These are phyloP conservation scores for Cydia strobilella DNA, from an alignment of 1,140 invertebrate species.

Conservation along the genomic window DNA sequence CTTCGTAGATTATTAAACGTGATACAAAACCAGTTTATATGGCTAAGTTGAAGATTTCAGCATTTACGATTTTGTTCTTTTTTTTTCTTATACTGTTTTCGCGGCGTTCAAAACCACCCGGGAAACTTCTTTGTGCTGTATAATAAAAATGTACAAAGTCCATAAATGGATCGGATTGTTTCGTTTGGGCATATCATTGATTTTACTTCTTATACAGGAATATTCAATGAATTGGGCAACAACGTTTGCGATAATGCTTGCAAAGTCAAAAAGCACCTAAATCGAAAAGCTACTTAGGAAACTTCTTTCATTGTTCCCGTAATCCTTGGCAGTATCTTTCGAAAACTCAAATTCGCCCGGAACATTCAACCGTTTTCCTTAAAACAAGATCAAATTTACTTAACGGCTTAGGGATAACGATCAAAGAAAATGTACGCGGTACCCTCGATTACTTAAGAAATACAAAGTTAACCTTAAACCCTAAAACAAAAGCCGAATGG, in stretches of 20 bases:
- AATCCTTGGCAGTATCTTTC: slow-evolving; percentile 13
- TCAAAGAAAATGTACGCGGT: slow-evolving; percentile 35
- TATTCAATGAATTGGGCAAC: too few relatives aligned
- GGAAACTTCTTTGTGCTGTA: too few relatives aligned
- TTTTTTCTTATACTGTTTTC: too few relatives aligned
- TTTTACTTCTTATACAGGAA: too few relatives aligned
- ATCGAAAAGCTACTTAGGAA: background rate
- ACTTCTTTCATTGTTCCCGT: background rate
- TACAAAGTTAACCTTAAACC: slow-evolving; percentile 56
- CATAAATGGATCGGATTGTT: too few relatives aligned
- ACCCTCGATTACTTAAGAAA: slow-evolving; percentile 38
- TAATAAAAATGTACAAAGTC: too few relatives aligned
- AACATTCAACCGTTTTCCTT: slow-evolving; percentile 22
- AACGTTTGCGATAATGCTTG: background rate
- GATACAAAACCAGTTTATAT: too few relatives aligned
- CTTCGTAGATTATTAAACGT: too few relatives aligned
- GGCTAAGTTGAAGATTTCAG: too few relatives aligned
- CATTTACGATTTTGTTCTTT: too few relatives aligned
- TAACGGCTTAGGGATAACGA: slow-evolving; percentile 27
- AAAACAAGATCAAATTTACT: slow-evolving; percentile 33
- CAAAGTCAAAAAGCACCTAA: background rate
- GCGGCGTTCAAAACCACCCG: too few relatives aligned
- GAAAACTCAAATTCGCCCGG: slow-evolving; percentile 12
- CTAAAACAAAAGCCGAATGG: slow-evolving; percentile 55
- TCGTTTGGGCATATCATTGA: too few relatives aligned